Evolutionary conservation across 1,140 invertebrate species (phyloP), one percentile per base, ranked within the genome.

Genomic region (Holcopasites calliopsidis): DNA sequence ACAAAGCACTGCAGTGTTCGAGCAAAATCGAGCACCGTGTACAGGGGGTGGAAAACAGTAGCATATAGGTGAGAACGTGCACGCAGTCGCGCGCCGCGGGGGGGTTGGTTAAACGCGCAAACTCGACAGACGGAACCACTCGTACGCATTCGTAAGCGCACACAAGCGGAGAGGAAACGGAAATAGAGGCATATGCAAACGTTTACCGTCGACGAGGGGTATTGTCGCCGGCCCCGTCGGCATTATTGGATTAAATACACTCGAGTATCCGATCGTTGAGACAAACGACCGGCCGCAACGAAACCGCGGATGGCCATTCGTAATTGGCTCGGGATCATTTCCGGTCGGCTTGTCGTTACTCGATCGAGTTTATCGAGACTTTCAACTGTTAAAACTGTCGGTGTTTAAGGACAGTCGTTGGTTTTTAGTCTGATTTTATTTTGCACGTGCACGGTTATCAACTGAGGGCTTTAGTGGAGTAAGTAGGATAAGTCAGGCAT

Each of bases 171-270:
- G 73, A 65, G 65, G 52, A 75, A 68, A 42, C 73, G 73, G 73
- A 75, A 75, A 75, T 75, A 68, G 65, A 69, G 73, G 65, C 73
- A 68, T 75, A 68, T 75, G 73, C 65, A 69, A 68, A 75, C 73
- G 73, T 50, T 33, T 57, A 42, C 73, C 73, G 73, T 75, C 73
- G 60, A 75, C 73, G 73, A 75, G 73, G n/a, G 73, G 73, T 69
- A 69, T 68, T 75, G 73, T 75, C 54, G 64, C 44, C 54, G 64
- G 54, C 31, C 73, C 55, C 54, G 73, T 68, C 60, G 64, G 65
- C 65, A 69, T 75, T 75, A 75, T 75, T 68, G 73, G 73, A 75
- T 75, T 75, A 75, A 75, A 75, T 75, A 68, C 73, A 68, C 54
- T 75, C 54, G 73, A 75, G 62, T 52, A 52, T 69, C 64, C 73